Conservation (phyloP, 1,140 invertebrate genomes). For the Drosophila rhopaloa region DNA sequence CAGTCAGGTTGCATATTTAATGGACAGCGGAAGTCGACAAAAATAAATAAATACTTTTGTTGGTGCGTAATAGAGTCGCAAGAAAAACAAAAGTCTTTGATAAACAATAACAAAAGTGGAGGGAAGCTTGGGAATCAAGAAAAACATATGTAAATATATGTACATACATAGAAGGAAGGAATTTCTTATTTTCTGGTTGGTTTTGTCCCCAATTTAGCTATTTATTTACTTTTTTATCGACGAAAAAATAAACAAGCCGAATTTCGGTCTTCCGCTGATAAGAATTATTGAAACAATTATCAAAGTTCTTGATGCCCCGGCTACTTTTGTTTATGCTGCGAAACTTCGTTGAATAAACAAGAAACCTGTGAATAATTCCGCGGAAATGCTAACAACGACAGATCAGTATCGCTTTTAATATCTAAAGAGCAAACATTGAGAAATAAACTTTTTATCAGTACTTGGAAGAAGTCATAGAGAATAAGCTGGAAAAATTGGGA, state of each 20-base stretch:
- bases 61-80: slow-evolving; percentile 47
- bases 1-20: slow-evolving; percentile 54
- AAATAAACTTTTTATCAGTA: slow-evolving; percentile 18
- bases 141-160: slow-evolving; percentile 53
- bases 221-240: slow-evolving; percentile 12
- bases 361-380: slow-evolving; percentile 17
- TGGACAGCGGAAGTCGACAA: slow-evolving; percentile 64
- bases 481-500: background rate
- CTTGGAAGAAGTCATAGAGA: background rate
- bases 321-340: slow-evolving; percentile 34
- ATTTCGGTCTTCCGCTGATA: slow-evolving; percentile 22
- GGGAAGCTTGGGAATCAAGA: slow-evolving; percentile 12
- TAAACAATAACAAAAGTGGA: slow-evolving; percentile 34
- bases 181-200: slow-evolving; percentile 30
- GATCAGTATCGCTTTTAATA: slow-evolving; percentile 14
- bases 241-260: slow-evolving; percentile 17
- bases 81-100: slow-evolving; percentile 46
- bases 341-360: slow-evolving; percentile 43
- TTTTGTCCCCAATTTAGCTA: slow-evolving; percentile 20
- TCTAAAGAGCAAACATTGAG: slow-evolving; percentile 11
- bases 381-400: slow-evolving; percentile 14
- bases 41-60: slow-evolving; percentile 52
- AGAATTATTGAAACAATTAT: slow-evolving; percentile 44
- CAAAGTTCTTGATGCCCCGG: slow-evolving; percentile 27
- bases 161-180: slow-evolving; percentile 14